These are phyloP conservation scores for Lepidocyrtinus sp. DNA, from an alignment of 2,888 invertebrate genomes.

Conservation along the genomic window DNA sequence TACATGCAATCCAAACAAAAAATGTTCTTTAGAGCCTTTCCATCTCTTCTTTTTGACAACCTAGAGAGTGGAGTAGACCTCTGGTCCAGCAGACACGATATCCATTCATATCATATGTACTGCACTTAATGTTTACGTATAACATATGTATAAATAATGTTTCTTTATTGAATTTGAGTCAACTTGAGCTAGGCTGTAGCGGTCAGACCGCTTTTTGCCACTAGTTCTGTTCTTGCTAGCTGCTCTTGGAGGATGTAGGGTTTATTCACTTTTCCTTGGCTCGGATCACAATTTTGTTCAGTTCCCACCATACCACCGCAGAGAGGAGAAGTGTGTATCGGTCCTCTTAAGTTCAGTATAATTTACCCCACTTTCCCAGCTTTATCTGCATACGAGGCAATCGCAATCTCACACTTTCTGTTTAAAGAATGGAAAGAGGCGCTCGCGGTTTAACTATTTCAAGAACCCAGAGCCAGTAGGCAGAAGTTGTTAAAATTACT, in stretches of 20 bases:
- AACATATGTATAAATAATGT: neutral
- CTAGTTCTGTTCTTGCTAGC: no score
- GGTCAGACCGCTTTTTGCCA: conserved; percentile 5
- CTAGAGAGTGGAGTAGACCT: neutral
- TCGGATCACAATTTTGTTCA: conserved; percentile 37
- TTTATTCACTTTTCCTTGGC: conserved; percentile 41
- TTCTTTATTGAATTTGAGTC: neutral
- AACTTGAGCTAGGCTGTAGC: neutral
- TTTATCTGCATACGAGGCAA: neutral
- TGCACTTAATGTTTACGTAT: neutral
- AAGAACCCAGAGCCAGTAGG: neutral
- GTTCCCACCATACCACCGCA: conserved; percentile 40
- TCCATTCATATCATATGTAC: neutral
- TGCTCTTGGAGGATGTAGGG: neutral
- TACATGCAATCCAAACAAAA: neutral
- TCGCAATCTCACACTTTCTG: neutral
- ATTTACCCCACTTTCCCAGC: neutral
- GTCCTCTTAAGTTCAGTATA: neutral
- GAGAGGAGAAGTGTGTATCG: neutral
- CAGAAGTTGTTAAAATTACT: no score
- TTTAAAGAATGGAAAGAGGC: conserved; percentile 35
- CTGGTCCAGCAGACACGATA: neutral
- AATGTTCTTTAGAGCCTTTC: neutral
- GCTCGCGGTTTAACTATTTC: conserved; percentile 37
- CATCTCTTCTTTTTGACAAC: neutral